Evolutionary conservation across 2,888 invertebrate genomes (phyloP), one percentile per base, ranked within the genome.

Genomic region (Brenthis hecate): DNA sequence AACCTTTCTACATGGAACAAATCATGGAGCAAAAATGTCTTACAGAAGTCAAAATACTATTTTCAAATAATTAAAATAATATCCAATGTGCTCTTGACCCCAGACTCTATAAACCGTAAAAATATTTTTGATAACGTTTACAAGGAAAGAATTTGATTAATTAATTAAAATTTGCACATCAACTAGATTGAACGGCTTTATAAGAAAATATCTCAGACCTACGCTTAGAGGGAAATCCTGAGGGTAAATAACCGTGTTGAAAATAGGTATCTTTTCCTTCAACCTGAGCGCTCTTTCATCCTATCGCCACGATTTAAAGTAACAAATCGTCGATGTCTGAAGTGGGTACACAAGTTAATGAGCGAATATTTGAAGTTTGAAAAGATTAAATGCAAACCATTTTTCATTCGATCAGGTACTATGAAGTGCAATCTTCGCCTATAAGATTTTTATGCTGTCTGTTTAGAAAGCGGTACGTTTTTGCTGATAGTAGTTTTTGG

Each of bases 291-390:
- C 81, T 87, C 83, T 79, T 85, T 89, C 85, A 87, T 86, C 88
- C 87, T 82, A 88, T 91, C 86, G 82, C 77, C 87, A 79, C 85
- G 82, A 85, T 87, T 86, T 81, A 78, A 83, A 82, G 86, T 88
- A 85, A 91, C 89, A 91, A 91, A 91, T 91, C 84, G 87, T 76
- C 81, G 85, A 87, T 86, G 86, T 86, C 87, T 86, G 86, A 85
- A 88, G 87, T 86, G 87, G 85, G 87, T 88, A 90, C 86, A 88
- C 85, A 85, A 88, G 88, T 87, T 92, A 92, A 92, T 91, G 91
- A 92, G 87, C 81, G 81, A 86, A 84, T 90, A 88, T 90, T 89
- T 87, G 88, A 83, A 78, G 87, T 84, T 86, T 87, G 83, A 84
- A 87, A 88, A 88, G 90, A 91, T 91, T 89, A 86, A 91, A 90